Percentiles rank a stretch among this genome's conserved stretches.
These are phyloP conservation scores for Oxyura jamaicensis DNA, from an alignment of 2,113 vertebrate species.

Conservation along the genomic window DNA sequence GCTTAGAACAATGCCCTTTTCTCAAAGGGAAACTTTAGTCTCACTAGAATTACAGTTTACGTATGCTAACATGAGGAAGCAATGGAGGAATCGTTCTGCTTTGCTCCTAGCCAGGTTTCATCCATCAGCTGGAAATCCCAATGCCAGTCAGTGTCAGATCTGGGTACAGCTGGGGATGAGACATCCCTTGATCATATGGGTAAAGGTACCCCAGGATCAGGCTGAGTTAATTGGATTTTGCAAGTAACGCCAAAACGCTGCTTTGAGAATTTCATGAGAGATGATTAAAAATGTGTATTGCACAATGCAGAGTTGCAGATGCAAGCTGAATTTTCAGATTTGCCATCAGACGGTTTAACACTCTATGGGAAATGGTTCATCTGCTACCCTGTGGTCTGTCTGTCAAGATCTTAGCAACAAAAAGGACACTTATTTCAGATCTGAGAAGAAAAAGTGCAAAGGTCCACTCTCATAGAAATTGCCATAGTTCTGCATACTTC, in stretches of 20 bases:
- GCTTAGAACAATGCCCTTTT: not conserved
- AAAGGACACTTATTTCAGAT: not conserved
- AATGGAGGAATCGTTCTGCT: rapidly evolving
- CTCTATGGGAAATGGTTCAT: not conserved
- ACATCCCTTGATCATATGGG: not conserved
- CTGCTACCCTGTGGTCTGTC: not conserved
- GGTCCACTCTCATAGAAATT: not conserved
- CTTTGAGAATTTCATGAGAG: not conserved
- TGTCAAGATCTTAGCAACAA: not conserved
- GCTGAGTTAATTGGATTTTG: not conserved
- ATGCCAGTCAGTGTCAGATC: not conserved
- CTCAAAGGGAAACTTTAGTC: not conserved
- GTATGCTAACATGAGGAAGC: rapidly evolving
- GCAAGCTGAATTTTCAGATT: not conserved
- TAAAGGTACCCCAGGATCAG: not conserved
- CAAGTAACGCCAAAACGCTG: not conserved
- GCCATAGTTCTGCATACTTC: not conserved
- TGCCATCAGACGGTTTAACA: not conserved
- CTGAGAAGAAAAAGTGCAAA: not conserved
- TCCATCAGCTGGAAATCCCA: not conserved
- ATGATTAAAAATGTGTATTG: not conserved
- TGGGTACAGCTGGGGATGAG: not conserved
- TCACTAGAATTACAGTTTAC: not conserved
- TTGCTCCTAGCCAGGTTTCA: not conserved
- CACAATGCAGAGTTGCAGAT: no score